Conservation (phyloP, 2,797 vertebrate species). For the Helarctos malayanus region DNA sequence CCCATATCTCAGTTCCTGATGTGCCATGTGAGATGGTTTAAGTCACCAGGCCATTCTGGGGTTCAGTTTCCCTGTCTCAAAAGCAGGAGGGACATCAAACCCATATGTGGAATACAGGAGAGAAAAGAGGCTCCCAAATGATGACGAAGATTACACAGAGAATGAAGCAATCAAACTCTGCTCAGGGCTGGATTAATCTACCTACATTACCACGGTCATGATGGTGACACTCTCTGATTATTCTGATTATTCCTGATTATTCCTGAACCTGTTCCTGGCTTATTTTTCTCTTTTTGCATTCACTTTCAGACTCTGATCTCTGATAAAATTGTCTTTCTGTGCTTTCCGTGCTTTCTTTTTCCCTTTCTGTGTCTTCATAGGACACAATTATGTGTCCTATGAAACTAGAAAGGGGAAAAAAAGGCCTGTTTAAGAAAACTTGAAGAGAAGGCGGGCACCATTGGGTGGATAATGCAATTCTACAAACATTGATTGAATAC, state of each 20-base stretch:
- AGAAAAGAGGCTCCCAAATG: neutral
- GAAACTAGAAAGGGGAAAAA: neutral
- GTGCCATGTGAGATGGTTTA: neutral
- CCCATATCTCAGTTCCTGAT: neutral
- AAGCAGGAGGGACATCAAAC: neutral
- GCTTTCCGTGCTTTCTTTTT: neutral
- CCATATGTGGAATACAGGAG: neutral
- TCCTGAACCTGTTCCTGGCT: neutral
- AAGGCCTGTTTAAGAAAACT: neutral
- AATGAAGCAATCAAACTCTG: neutral
- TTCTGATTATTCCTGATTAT: neutral
- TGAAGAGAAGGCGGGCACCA: neutral
- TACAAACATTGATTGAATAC: neutral
- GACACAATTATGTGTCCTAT: neutral
- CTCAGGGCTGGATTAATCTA: neutral
- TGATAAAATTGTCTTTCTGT: neutral
- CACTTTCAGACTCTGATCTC: constrained; percentile 40
- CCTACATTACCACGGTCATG: neutral
- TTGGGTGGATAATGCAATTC: neutral
- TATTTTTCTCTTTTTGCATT: constrained; percentile 24
- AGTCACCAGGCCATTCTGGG: neutral
- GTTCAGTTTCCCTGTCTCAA: neutral
- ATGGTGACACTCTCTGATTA: neutral
- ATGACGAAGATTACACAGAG: neutral
- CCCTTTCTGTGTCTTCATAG: too few relatives aligned